Percentiles rank a stretch among this genome's conserved stretches.
These are phyloP conservation scores for Lophotriccus pileatus DNA, from an alignment of 2,797 vertebrate genomes.

Conservation along the genomic window DNA sequence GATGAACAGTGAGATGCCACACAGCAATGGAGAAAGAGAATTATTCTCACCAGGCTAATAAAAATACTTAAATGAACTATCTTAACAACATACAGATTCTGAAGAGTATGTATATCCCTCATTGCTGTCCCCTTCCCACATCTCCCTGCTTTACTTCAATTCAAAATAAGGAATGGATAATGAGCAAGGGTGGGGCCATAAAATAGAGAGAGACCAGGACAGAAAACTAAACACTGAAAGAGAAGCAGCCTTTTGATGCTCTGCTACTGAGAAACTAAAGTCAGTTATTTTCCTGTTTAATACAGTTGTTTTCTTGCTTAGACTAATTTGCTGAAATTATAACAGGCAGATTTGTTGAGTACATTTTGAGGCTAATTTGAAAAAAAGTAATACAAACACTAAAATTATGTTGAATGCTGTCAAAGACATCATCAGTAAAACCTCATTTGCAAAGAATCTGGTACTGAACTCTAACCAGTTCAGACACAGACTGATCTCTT, in stretches of 20 bases:
- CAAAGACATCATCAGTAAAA: conserved; percentile 9
- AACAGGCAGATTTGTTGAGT: background rate
- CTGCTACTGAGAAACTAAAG: background rate
- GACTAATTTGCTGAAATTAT: background rate
- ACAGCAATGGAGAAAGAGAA: background rate
- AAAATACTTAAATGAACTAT: background rate
- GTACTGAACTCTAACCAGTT: conserved; percentile 43
- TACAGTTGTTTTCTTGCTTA: background rate
- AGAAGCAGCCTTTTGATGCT: background rate
- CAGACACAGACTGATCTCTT: conserved; percentile 40
- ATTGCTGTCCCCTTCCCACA: background rate
- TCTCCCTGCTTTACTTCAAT: background rate
- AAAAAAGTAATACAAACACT: background rate
- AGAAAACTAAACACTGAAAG: background rate
- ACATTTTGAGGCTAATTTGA: background rate
- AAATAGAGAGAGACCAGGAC: background rate
- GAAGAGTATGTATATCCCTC: background rate
- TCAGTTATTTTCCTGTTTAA: background rate
- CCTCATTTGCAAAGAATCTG: conserved; percentile 45
- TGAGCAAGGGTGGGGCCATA: background rate
- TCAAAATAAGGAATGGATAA: background rate
- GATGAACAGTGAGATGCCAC: fast-evolving
- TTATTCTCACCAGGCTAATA: background rate
- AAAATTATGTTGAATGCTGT: conserved; percentile 16
- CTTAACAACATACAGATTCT: background rate